These are phyloP conservation scores for Eumaeus atala DNA, from an alignment of 1,140 invertebrate species.

Conservation along the genomic window DNA sequence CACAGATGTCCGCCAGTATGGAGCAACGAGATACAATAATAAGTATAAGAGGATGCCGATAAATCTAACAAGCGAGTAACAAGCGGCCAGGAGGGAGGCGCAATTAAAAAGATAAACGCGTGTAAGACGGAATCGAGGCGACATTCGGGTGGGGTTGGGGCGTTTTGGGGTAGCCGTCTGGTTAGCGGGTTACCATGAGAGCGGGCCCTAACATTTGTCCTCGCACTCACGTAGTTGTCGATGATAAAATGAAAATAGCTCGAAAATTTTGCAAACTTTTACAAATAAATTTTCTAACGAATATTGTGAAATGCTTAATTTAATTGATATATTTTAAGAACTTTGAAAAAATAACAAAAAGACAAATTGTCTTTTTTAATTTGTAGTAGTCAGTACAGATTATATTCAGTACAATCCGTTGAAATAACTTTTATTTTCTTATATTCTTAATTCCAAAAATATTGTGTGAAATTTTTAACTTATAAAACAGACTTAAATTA, in stretches of 20 bases:
- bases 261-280: neutral
- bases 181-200: conserved; percentile 59
- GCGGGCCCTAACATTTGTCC: conserved; percentile 28
- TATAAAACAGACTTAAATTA: too few relatives aligned
- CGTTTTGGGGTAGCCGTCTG: conserved; percentile 50
- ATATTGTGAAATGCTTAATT: too few relatives aligned
- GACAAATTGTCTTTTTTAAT: too few relatives aligned
- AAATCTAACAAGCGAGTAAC: conserved; percentile 61
- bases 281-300: neutral
- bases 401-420: too few relatives aligned
- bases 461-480: too few relatives aligned
- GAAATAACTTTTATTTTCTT: too few relatives aligned
- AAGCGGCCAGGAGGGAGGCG: conserved; percentile 39
- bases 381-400: too few relatives aligned
- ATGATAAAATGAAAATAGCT: conserved; percentile 1
- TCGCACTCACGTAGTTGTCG: conserved; percentile 7
- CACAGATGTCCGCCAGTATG: too few relatives aligned
- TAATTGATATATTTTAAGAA: too few relatives aligned
- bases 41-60: conserved; percentile 35
- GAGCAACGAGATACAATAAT: conserved; percentile 4
- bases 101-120: conserved; percentile 71
- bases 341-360: too few relatives aligned
- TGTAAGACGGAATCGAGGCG: conserved; percentile 59
- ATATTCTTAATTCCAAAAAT: too few relatives aligned
- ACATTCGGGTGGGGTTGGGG: conserved; percentile 44